phyloP scores from a whole-genome alignment of 2,888 invertebrate genomes.

The Pterobdella sp. region DNA sequence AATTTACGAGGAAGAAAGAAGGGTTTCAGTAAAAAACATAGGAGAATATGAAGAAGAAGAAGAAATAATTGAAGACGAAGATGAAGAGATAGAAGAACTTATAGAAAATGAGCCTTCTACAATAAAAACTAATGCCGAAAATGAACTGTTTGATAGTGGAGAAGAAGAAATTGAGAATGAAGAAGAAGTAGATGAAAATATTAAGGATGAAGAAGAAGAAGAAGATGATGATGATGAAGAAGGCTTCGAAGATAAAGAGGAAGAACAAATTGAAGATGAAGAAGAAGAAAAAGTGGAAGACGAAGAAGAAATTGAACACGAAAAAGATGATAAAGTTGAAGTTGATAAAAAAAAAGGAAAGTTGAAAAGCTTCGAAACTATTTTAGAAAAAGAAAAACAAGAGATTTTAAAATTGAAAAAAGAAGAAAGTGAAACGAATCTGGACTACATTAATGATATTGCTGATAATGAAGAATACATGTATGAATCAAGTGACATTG shows the following conservation, averaged over 20 bases:
- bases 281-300: not conserved
- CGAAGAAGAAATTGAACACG: not conserved
- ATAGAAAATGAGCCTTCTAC: no score
- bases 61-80: not conserved
- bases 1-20: no score
- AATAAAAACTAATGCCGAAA: no score
- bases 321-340: not conserved
- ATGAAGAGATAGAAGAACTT: no score
- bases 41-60: not conserved
- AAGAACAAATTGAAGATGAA: not conserved
- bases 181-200: not conserved
- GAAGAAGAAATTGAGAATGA: not conserved
- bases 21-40: no score
- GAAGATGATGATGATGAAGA: not conserved
- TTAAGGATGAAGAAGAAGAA: not conserved
- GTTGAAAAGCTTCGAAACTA: not conserved
- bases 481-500: no score
- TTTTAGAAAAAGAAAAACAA: not conserved
- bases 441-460: no score
- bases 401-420: not conserved
- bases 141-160: no score
- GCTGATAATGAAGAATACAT: no score
- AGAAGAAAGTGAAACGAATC: not conserved
- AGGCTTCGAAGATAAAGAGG: not conserved
- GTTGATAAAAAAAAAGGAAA: not conserved